Evolutionary conservation across 2,113 vertebrate genomes (phyloP), one percentile per base, ranked within the genome.

Genomic region (Lophura nycthemera): DNA sequence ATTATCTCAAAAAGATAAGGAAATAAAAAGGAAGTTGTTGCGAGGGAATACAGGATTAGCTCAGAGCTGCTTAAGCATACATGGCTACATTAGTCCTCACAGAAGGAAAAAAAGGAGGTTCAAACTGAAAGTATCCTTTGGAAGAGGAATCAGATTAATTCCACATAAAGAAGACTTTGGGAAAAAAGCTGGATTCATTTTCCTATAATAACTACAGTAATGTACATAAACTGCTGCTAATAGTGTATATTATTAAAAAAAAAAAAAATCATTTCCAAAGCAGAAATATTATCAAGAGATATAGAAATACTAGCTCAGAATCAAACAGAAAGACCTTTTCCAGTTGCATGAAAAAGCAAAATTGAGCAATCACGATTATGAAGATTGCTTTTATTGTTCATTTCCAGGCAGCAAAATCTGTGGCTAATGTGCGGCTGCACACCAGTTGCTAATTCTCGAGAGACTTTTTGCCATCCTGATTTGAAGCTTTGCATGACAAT

Each of bases 21-120:
- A 86, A 83, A 83, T 38, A 60, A 93, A 93, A 50, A 64, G 17
- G 32, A 82, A 80, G 30, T 22, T 89, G 72, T 59, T 93, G 63
- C 84, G 59, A 85, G 32, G 71, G 72, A 88, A 77, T 47, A 83
- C 10, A 47, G 45, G 19, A 82, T 61, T 89, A 45, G 84, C 47
- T 95, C 71, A 88, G 34, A 88, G 65, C 1, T 4, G 8, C 38
- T 77, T 6, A 1, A 75, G 80, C 18, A 59, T 45, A 52, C 8
- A 47, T 71, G 34, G 17, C 22, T 77, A 32, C 14, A 8, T 71
- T 63, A 70, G 57, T 14, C 22, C 25, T 64, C 32, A 48, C 2
- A 11, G 8, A 60, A 73, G 8, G 25, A 71, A 65, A 81, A 91
- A 56, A 13, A 72, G 17, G 27, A 66, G 5, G 8, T 40, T 76